Conservation (phyloP, 2,797 vertebrate species). For the Acanthornis magna region DNA sequence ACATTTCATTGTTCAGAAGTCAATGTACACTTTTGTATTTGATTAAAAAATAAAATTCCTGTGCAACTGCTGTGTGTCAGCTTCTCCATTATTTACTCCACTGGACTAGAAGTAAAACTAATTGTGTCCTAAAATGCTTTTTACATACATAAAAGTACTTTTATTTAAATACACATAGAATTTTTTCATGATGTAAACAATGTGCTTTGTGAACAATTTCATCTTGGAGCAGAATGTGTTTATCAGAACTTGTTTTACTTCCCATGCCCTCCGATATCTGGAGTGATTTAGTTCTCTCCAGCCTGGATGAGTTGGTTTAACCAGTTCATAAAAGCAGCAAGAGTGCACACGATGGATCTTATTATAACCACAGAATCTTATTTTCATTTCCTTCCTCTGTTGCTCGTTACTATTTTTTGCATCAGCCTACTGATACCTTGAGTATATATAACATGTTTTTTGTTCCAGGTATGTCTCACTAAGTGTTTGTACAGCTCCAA, state of each 20-base stretch:
- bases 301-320: not conserved
- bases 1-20: not conserved
- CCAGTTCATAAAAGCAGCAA: not conserved
- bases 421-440: not conserved
- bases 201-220: not conserved
- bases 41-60: not conserved
- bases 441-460: not conserved
- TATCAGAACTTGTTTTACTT: not conserved
- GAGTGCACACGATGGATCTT: not conserved
- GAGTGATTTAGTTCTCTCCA: not conserved
- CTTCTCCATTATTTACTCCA: not conserved
- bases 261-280: not conserved
- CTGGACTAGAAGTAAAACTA: not conserved
- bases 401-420: not conserved
- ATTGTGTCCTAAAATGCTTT: not conserved
- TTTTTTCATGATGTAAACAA: not conserved
- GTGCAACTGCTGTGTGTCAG: not conserved
- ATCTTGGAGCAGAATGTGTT: not conserved
- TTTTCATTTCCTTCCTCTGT: not conserved
- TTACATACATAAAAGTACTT: accelerated
- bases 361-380: not conserved
- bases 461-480: not conserved
- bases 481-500: not conserved
- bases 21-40: not conserved
- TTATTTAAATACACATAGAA: not conserved